phyloP scores from a whole-genome alignment of 2,888 invertebrate genomes.

The Mactromeris polynyma region DNA sequence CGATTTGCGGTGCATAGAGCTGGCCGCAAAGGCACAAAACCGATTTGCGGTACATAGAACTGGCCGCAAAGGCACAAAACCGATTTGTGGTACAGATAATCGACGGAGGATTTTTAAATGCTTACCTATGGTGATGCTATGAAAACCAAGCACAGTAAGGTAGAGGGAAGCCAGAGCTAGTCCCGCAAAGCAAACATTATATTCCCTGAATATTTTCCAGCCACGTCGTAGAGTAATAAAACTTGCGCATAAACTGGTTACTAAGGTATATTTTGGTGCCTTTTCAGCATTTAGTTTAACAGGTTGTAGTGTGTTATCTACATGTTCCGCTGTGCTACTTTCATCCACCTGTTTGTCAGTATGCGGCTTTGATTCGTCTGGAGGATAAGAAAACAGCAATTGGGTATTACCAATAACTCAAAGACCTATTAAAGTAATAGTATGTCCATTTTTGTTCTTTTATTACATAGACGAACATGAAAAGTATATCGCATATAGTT shows the following conservation, averaged over 20 bases:
- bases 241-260: slow-evolving; percentile 61
- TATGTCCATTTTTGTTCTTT: too few species aligned
- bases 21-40: too few species aligned
- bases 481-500: too few species aligned
- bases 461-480: too few species aligned
- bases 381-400: too few species aligned
- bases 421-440: too few species aligned
- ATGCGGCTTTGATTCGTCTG: not conserved
- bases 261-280: slow-evolving; percentile 18
- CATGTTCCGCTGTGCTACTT: not conserved
- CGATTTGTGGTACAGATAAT: too few species aligned
- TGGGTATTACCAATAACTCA: too few species aligned
- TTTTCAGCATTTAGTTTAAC: not conserved
- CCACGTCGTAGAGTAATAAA: slow-evolving; percentile 75
- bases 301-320: not conserved
- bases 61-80: too few species aligned
- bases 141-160: slow-evolving; percentile 88
- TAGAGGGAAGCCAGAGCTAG: slow-evolving; percentile 87
- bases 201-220: slow-evolving; percentile 87
- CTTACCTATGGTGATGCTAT: slow-evolving; percentile 88
- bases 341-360: not conserved
- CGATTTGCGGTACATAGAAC: too few species aligned
- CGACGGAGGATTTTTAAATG: not conserved
- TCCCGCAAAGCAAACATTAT: slow-evolving; percentile 87
- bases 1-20: too few species aligned